Conservation (phyloP, 2,797 vertebrate species). For the Pangasius sanitwongsei region DNA sequence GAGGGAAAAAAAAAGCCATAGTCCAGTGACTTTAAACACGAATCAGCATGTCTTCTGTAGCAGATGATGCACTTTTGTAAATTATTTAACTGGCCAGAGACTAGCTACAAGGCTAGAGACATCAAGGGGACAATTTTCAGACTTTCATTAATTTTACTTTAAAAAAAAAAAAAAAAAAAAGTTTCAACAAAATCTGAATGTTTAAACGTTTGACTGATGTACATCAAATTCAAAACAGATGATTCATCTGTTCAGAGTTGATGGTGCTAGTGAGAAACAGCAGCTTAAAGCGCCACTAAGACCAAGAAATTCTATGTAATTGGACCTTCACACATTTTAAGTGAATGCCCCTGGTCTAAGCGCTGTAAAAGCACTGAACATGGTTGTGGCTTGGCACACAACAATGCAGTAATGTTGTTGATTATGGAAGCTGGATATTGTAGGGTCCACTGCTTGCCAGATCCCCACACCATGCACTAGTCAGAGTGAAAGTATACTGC, state of each 20-base stretch:
- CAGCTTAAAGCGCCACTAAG: neutral
- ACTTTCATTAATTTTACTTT: neutral
- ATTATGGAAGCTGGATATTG: neutral
- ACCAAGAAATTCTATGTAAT: neutral
- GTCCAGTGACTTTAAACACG: neutral
- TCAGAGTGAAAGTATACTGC: conserved; percentile 13
- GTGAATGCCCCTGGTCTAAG: neutral
- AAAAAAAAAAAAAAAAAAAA: too few relatives aligned
- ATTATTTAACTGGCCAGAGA: neutral
- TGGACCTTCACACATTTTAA: neutral
- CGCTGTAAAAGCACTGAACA: neutral
- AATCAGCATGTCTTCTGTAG: neutral
- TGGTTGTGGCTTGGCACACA: neutral
- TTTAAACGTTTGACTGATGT: neutral
- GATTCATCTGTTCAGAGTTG: neutral
- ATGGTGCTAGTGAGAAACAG: neutral
- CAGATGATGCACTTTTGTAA: neutral
- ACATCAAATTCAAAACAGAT: neutral
- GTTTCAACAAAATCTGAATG: neutral
- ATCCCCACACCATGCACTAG: neutral
- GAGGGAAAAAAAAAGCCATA: neutral
- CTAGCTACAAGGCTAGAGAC: neutral
- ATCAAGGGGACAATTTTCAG: neutral
- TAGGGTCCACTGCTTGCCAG: neutral
- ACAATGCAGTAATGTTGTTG: neutral